Evolutionary conservation across 2,113 vertebrate genomes (phyloP), one percentile per base, ranked within the genome.

Genomic region (Bambusicola thoracicus): DNA sequence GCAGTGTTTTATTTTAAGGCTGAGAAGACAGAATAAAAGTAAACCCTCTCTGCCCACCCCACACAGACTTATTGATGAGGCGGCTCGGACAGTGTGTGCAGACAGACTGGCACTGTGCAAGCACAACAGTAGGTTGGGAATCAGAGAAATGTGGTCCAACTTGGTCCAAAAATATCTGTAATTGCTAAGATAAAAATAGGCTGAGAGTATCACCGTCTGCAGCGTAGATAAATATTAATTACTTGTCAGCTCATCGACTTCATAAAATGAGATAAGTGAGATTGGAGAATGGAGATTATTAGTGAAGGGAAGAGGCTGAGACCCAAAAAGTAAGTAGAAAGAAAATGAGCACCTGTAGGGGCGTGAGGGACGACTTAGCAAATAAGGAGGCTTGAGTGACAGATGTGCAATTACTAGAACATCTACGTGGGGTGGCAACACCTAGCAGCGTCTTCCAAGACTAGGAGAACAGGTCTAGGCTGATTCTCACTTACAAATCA

Each of bases 121-220:
- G 36, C 67, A 36, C 18, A 30, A 6, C 55, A 70, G 13, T 59
- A 30, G 14, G 29, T 38, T 63, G 41, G 79, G 78, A 93, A 83
- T 73, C 13, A 17, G 49, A 69, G 30, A 55, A 65, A 36, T 85
- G 53, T 81, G 48, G 41, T 66, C 62, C 66, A 87, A 6, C 38
- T 74, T 55, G 32, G 66, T 87, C 63, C 49, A 65, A 91, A 95
- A 93, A 77, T 85, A 85, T 43, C 85, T 68, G 20, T 74, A 87
- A 77, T 77, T 93, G 62, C 70, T 69, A 49, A 55, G 36, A 55
- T 48, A 80, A 59, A 94, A 92, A 70, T 70, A 89, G 56, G 70
- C n/a, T 82, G 67, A 30, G 0, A 2, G 40, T 77, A 74, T 87
- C 84, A 66, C 29, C 55, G 80, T 69, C 20, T 89, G 63, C 58